phyloP scores from a whole-genome alignment of 2,888 invertebrate species.

The Eupithecia insigniata region DNA sequence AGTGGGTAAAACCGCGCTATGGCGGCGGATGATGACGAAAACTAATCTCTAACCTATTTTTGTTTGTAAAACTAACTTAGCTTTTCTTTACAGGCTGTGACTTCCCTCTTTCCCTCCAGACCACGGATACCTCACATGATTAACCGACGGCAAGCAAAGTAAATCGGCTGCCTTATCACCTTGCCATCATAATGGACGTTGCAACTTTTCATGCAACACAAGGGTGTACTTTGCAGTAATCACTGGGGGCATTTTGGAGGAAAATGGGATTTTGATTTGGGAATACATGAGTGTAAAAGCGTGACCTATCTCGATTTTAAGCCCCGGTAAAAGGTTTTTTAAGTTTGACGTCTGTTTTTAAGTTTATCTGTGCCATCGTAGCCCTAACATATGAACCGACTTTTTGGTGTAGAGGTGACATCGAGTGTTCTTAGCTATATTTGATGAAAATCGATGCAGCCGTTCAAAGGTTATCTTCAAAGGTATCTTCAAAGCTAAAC shows the following conservation, averaged over 20 bases:
- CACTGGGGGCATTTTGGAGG: conserved; percentile 18
- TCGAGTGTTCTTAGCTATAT: background rate
- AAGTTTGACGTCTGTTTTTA: background rate
- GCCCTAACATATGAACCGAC: background rate
- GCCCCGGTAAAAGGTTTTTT: background rate
- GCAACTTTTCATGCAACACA: conserved; percentile 53
- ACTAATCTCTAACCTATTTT: too few relatives aligned
- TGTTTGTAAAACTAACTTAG: background rate
- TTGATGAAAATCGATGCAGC: background rate
- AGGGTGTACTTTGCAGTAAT: conserved; percentile 47
- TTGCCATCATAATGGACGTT: conserved; percentile 62
- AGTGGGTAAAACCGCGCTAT: too few relatives aligned
- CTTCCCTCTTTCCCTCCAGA: conserved; percentile 37
- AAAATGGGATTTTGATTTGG: background rate
- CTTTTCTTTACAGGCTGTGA: conserved; percentile 22
- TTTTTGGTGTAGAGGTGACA: background rate
- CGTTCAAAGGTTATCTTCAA: too few relatives aligned
- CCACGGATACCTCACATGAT: conserved; percentile 46
- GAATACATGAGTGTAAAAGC: background rate
- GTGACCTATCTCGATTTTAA: background rate
- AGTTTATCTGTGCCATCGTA: background rate
- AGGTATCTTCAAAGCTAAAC: background rate
- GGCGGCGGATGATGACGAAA: too few relatives aligned
- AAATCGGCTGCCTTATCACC: conserved; percentile 66
- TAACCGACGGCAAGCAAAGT: conserved; percentile 53